Percentiles rank a stretch among this genome's conserved stretches.
Evolutionary conservation across 2,113 vertebrate genomes (phyloP).

Genomic region (Spheniscus mendiculus): DNA sequence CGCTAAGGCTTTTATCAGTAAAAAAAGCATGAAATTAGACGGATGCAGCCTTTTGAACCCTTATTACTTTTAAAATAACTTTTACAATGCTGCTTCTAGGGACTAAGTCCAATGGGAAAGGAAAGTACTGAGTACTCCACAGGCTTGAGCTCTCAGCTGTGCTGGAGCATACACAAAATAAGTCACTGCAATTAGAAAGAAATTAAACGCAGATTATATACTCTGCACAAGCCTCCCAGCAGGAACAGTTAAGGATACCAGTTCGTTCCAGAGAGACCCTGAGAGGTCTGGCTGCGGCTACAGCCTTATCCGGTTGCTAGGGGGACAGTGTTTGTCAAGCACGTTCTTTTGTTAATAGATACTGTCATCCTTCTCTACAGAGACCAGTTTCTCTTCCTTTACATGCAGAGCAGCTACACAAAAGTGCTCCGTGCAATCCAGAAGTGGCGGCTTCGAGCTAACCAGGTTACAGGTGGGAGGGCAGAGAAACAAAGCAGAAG

Average conservation of each 20-base stretch:
- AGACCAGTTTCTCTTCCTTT: not conserved
- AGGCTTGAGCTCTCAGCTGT: not conserved
- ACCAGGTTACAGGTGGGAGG: constrained; percentile 5
- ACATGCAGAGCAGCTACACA: not conserved
- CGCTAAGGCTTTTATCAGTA: not conserved
- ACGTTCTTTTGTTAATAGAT: not conserved
- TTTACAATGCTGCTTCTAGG: not conserved
- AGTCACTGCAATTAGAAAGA: not conserved
- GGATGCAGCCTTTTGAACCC: not conserved
- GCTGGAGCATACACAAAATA: not conserved
- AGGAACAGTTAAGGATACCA: not conserved
- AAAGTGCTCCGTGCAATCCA: not conserved
- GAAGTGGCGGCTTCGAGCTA: not conserved
- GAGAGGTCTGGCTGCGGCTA: not conserved
- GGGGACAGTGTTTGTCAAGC: constrained; percentile 8
- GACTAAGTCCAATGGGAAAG: not conserved
- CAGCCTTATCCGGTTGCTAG: not conserved
- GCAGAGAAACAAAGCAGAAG: not conserved
- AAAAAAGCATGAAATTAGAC: not conserved
- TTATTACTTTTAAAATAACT: not conserved
- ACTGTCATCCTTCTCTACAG: not conserved
- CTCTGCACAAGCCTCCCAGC: not conserved
- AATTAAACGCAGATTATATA: not conserved
- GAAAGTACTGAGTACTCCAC: not conserved
- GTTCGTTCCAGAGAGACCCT: not conserved